Conservation (phyloP, 2,888 invertebrate genomes). For the Sclerodermus sp. region DNA sequence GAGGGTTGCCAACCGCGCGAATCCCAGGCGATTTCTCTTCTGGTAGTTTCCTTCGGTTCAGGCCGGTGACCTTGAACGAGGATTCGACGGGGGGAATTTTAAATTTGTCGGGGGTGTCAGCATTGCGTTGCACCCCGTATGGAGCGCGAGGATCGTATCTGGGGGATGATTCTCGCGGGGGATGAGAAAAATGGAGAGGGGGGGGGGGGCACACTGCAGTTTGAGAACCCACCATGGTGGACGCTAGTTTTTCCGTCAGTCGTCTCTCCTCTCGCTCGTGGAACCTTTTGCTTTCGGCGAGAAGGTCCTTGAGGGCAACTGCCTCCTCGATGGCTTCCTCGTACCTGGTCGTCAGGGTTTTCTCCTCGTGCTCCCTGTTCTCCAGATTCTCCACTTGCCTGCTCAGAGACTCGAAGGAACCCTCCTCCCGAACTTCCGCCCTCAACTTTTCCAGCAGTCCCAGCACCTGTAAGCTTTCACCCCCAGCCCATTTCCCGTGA, state of each 20-base stretch:
- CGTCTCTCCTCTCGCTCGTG: conserved; percentile 24
- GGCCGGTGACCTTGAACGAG: too few relatives aligned
- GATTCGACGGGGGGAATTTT: too few relatives aligned
- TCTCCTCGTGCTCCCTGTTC: conserved; percentile 25
- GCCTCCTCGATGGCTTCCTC: conserved; percentile 21
- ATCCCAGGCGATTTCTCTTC: too few relatives aligned
- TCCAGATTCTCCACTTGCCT: conserved; percentile 30
- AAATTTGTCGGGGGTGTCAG: too few relatives aligned
- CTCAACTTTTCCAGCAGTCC: conserved; percentile 33
- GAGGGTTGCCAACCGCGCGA: too few relatives aligned
- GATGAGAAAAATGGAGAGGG: background rate
- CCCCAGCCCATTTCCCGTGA: too few relatives aligned
- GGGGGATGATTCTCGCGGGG: too few relatives aligned
- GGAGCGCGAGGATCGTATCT: too few relatives aligned
- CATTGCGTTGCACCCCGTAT: too few relatives aligned
- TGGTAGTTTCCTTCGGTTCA: too few relatives aligned
- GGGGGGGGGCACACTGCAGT: too few relatives aligned
- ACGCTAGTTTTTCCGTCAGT: conserved; percentile 26
- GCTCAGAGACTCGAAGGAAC: conserved; percentile 33
- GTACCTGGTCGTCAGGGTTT: conserved; percentile 22
- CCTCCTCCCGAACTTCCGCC: conserved; percentile 28
- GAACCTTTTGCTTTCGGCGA: conserved; percentile 22
- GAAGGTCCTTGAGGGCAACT: conserved; percentile 20
- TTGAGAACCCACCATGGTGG: too few relatives aligned
- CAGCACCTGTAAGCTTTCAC: conserved; percentile 35